A percentile compares a stretch with the other conserved stretches of the same genome.
These are phyloP conservation scores for Lepetodrilus schrolli DNA, from an alignment of 2,888 invertebrate genomes.

Conservation along the genomic window DNA sequence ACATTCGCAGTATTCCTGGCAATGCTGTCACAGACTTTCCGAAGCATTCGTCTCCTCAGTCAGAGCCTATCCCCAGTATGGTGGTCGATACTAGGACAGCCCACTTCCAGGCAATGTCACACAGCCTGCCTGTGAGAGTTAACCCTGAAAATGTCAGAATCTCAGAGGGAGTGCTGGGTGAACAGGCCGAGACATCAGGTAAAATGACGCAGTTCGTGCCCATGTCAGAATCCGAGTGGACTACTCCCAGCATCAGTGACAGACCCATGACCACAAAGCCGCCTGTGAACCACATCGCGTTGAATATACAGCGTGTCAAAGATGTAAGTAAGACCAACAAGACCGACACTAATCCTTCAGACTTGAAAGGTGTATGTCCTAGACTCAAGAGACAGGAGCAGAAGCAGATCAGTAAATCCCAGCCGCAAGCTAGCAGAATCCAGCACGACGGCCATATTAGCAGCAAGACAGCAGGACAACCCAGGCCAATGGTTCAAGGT, in stretches of 20 bases:
- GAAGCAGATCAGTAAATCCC: background rate
- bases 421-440: background rate
- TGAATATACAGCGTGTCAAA: constrained; percentile 2
- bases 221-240: background rate
- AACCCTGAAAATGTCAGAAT: background rate
- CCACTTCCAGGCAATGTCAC: background rate
- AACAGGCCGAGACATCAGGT: background rate
- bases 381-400: background rate
- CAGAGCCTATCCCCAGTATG: background rate
- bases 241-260: background rate
- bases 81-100: background rate
- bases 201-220: background rate
- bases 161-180: no score
- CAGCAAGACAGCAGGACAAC: background rate
- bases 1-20: background rate
- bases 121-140: background rate
- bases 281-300: background rate
- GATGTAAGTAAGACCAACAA: constrained; percentile 4
- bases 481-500: constrained; percentile 45
- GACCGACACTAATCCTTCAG: background rate
- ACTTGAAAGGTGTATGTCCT: background rate
- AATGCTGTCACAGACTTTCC: background rate
- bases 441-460: background rate
- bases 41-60: background rate
- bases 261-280: background rate